Base-by-base conservation (phyloP, 2,888 invertebrate species). In the Papilio protenor region DNA sequence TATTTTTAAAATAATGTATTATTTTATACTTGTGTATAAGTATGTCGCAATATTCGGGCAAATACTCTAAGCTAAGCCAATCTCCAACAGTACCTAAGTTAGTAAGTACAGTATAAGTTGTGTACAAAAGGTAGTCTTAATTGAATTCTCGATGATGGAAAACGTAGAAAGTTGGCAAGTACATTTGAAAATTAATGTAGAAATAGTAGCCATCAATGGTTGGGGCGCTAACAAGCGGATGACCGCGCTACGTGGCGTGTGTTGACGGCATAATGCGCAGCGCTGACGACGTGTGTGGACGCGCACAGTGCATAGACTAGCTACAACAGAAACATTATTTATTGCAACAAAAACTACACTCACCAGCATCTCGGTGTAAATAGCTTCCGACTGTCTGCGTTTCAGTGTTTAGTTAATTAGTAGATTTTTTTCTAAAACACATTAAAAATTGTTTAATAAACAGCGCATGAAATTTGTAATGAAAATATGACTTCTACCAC, bases 221-320 rank as follows among this genome's bases (percentile, higher is more conserved):
- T 10, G 33, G 21, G 72, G 61, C 45, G 78, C 75, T 78, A 75
- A 75, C 78, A 78, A 74, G 75, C 77, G 64, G 45, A 78, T 78
- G 52, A 71, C 52, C 27, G 74, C 77, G 69, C 75, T 45, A 73
- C 27, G 55, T 73, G 73, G 66, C 80, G 70, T 74, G 83, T 81
- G 88, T 76, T 87, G 88, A 89, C 84, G 86, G 85, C 82, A 84
- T 90, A 90, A 90, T 90, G 90, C 82, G 82, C 80, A 75, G 79
- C 81, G 87, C 82, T 23, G 57, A 59, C 84, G 80, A 78, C 70
- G 69, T 18, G 86, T 84, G 88, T 83, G 88, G 84, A 86, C 85
- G 81, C 81, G 81, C 85, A 85, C 82, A 81, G 79, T 84, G 10
- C 77, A 82, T 73, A 87, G 86, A 83, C 81, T 82, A 85, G 40